Base-by-base conservation (phyloP, 2,888 invertebrate species). In the Linyphia triangularis region DNA sequence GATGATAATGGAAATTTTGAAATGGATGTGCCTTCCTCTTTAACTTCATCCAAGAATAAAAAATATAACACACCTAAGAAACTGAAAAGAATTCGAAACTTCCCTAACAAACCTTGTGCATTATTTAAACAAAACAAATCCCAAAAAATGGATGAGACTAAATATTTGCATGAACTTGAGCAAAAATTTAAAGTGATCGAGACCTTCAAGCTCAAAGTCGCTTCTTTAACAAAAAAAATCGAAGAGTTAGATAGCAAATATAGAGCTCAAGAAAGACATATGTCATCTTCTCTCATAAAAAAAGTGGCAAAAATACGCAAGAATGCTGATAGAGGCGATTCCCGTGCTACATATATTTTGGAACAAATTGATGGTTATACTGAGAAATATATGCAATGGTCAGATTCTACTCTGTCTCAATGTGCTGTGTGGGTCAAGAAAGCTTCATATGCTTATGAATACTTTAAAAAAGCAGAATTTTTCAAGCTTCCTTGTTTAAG, bases 381-480 rank as follows among this genome's bases (percentile, higher is more conserved):
- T 4, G 84, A 78, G 1, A 83, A 84, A 13, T 63, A 61, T 7
- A 84, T 89, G 83, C 78, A 79, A 28, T 89, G 89, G 89, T 89
- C 89, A 13, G 89, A 89, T 33, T 73, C 89, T 1, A 89, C 89
- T 1, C 57, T 89, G n/a, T n/a, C 72, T 6, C 89, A 89, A 26
- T 89, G 89, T 67, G 77, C 82, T 4, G 28, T 89, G n/a, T 89
- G 89, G 89, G 84, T 84, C 33, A 78, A 73, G 40, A 89, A 89
- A 78, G 89, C 89, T 19, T 84, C 89, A 3, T 89, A 89, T 67
- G 89, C 89, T 28, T 89, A 89, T 30, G 89, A 89, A 37, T 89
- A 89, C 30, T 89, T 89, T 22, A 89, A 84, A n/a, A 89, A 89
- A 28, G 89, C 83, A 13, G 79, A 84, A 22, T 82, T 89, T 59